phyloP scores from a whole-genome alignment of 1,140 invertebrate species.

The Mylabris phalerata region DNA sequence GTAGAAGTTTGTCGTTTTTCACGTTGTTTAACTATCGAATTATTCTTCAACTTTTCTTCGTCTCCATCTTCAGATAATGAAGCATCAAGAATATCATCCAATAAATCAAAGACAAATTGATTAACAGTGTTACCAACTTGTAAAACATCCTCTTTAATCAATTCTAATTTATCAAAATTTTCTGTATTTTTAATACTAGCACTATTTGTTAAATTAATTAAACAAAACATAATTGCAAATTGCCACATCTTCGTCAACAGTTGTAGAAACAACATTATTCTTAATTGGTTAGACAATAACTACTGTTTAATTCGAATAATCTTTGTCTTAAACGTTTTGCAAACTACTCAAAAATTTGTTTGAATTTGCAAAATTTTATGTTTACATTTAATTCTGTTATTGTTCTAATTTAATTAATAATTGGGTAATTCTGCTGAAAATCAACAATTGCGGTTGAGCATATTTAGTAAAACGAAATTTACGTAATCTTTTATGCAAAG shows the following conservation, averaged over 20 bases:
- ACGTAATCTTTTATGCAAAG: too few species aligned
- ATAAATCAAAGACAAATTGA: slow-evolving; percentile 18
- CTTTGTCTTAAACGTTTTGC: neutral
- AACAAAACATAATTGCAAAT: too few species aligned
- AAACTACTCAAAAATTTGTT: neutral
- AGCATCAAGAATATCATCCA: slow-evolving; percentile 6
- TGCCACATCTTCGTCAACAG: too few species aligned
- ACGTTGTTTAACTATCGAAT: neutral
- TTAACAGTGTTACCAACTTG: slow-evolving; percentile 14
- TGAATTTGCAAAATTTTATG: neutral
- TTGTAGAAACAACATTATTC: too few species aligned
- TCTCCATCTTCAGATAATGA: neutral
- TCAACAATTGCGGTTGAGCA: neutral
- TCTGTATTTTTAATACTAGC: neutral
- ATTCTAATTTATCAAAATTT: neutral
- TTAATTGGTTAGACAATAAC: too few species aligned
- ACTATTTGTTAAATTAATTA: neutral
- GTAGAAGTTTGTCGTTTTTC: neutral
- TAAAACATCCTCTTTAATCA: slow-evolving; percentile 10
- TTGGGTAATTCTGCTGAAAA: neutral
- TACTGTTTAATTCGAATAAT: too few species aligned
- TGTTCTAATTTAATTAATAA: neutral
- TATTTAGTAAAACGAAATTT: neutral
- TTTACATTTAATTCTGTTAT: neutral
- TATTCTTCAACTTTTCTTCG: neutral